A percentile compares a stretch with the other conserved stretches of the same genome.
phyloP scores from a whole-genome alignment of 30 jellyfish, hydroid and myxozoan species.

The Chrysaora quinquecirrha region DNA sequence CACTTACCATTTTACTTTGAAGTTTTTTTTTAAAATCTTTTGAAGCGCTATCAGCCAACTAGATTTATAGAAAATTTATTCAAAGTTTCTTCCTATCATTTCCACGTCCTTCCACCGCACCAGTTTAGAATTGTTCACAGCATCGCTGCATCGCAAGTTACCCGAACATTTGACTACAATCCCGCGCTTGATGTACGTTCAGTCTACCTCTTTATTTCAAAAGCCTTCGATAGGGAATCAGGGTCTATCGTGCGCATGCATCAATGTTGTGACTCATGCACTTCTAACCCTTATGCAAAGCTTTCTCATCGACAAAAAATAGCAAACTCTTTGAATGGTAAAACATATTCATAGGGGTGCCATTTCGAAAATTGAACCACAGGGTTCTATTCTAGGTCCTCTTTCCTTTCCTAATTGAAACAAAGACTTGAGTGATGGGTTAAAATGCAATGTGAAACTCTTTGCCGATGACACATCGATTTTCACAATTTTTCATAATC shows the following conservation, averaged over 20 bases:
- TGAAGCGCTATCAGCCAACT: too few relatives aligned
- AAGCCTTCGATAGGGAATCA: slow-evolving; percentile 78
- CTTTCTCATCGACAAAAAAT: slow-evolving; percentile 13
- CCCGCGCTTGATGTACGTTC: slow-evolving; percentile 61
- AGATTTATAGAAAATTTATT: too few relatives aligned
- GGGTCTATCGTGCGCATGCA: slow-evolving; percentile 21
- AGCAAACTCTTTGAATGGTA: slow-evolving; percentile 2
- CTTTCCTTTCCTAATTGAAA: not conserved
- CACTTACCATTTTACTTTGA: too few relatives aligned
- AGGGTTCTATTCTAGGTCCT: slow-evolving; percentile 13
- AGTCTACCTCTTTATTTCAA: slow-evolving; percentile 57
- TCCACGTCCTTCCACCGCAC: too few relatives aligned
- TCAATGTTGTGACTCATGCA: slow-evolving; percentile 21
- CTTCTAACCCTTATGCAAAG: not conserved
- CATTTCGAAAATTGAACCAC: not conserved
- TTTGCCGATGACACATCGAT: slow-evolving; percentile 20
- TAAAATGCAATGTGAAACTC: slow-evolving; percentile 17
- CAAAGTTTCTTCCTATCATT: too few relatives aligned
- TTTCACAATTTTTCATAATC: too few relatives aligned
- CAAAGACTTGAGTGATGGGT: slow-evolving; percentile 1
- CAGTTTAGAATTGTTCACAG: too few relatives aligned
- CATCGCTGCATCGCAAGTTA: too few relatives aligned
- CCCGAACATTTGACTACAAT: slow-evolving; percentile 59
- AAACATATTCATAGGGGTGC: not conserved
- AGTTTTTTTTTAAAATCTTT: too few relatives aligned